Evolutionary conservation across 2,888 invertebrate species (phyloP), one percentile per base, ranked within the genome.

Genomic region (Nycteola revayana): DNA sequence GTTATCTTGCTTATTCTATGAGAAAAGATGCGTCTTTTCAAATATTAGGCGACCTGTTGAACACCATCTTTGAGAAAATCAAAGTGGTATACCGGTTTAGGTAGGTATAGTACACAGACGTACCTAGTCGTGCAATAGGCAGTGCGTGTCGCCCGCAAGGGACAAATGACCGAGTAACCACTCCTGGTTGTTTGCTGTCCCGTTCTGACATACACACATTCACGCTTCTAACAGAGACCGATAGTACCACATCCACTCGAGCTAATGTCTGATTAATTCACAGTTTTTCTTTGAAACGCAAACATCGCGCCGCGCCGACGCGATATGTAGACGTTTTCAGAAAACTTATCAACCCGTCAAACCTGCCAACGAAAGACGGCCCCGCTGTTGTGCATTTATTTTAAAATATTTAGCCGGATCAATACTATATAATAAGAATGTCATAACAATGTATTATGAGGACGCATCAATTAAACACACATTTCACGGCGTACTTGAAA

Each of bases 231-330:
- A 83, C 75, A 76, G 75, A 83, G 82, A 85, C 63, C 65, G 70
- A 81, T 75, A 66, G 66, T 45, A 43, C 60, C 56, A 63, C 70
- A 71, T 71, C 74, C 75, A 79, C 75, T 75, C 75, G 72, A 75
- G 68, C 69, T 73, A 73, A 72, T 62, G 70, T 61, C 70, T 82
- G 78, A 81, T 85, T 82, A 83, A 84, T 83, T 83, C 82, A 81
- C 74, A 75, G 78, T 79, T 84, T 86, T 85, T 85, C 75, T 75
- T 75, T 78, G 76, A 74, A 81, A 75, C 70, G 68, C 70, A 71
- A 74, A 70, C 75, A 65, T 54, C n/a, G n/a, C n/a, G n/a, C n/a
- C n/a, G n/a, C n/a, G n/a, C 60, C 63, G 67, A 63, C 67, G 72
- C 67, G 63, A 66, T 64, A 67, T 56, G 61, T 68, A 72, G 75